Conservation (phyloP, 2,797 vertebrate genomes). For the Nannoperca obscura region DNA sequence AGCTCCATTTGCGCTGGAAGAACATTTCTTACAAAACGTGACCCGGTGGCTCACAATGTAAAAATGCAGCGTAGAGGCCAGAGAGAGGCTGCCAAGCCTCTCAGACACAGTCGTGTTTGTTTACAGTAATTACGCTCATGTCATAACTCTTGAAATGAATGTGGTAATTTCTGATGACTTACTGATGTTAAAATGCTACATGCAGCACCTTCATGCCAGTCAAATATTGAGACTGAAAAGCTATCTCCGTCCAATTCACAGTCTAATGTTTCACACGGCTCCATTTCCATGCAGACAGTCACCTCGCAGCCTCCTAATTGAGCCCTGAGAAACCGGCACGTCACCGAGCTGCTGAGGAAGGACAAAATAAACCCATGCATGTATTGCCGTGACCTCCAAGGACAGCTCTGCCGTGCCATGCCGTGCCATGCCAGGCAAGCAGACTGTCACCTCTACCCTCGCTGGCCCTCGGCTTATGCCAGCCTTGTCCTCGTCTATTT, state of each 20-base stretch:
- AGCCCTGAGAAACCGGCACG: constrained; percentile 31
- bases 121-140: constrained; percentile 56
- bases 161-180: constrained; percentile 44
- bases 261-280: constrained; percentile 34
- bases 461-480: constrained; percentile 25
- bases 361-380: constrained; percentile 35
- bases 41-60: constrained; percentile 52
- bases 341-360: constrained; percentile 17
- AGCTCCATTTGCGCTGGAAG: constrained; percentile 53
- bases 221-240: constrained; percentile 21
- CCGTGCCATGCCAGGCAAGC: constrained; percentile 27
- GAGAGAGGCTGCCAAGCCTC: constrained; percentile 52
- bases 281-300: constrained; percentile 53
- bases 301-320: constrained; percentile 47
- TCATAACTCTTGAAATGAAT: constrained; percentile 36
- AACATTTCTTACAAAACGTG: constrained; percentile 52
- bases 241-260: not conserved
- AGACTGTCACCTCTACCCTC: constrained; percentile 52
- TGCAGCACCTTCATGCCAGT: constrained; percentile 22
- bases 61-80: constrained; percentile 61
- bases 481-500: not conserved
- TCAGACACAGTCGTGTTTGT: constrained; percentile 48
- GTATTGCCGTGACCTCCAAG: constrained; percentile 67
- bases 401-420: constrained; percentile 52
- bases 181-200: constrained; percentile 43